Base-by-base conservation (phyloP, 2,888 invertebrate species). In the Chorisops tibialis region DNA sequence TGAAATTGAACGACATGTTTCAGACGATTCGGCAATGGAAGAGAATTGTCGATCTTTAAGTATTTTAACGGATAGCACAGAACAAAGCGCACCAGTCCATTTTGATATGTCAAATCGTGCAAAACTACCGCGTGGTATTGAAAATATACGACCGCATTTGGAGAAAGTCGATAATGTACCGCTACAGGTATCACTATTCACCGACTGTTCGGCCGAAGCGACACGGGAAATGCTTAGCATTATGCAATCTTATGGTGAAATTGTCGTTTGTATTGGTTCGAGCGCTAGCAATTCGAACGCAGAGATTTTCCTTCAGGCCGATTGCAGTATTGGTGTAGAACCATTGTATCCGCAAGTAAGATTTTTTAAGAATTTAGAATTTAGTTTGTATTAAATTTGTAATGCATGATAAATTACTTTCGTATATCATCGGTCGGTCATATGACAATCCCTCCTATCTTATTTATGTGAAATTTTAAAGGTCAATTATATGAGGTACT, bases 151-250 rank as follows among this genome's bases (percentile, higher is more conserved):
- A 1, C 96, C 96, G 0, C 97, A 97, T 78, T 86, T 98, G 68
- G 92, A 94, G 74, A 84, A 89, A 68, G 94, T 98, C 58, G 98
- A 99, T 80, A 98, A 98, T 80, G 98, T 99, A 54, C 98, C 99
- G 4, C 80, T 99, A 30, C 84, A 97, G 59, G 98, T 99, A 16
- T 96, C 96, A 0, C 83, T 99, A 11, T 99, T 98, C 79, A 99
- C 98, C 1, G 98, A 99, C 80, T 98, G 97, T 79, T 93, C 91
- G 1, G 87, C 95, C n/a, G 82, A 86, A 67, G 93, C 93, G 12
- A 96, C 95, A 0, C 83, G 87, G 30, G 90, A 92, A 78, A 98
- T 98, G 98, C 79, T 93, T 65, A 85, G 87, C 70, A 97, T 98
- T 63, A 96, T 98, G 95, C 92, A 93, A 75, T 89, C 89, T 61